These are phyloP conservation scores for Bovichtus variegatus DNA, from an alignment of 2,797 vertebrate genomes.

Conservation along the genomic window DNA sequence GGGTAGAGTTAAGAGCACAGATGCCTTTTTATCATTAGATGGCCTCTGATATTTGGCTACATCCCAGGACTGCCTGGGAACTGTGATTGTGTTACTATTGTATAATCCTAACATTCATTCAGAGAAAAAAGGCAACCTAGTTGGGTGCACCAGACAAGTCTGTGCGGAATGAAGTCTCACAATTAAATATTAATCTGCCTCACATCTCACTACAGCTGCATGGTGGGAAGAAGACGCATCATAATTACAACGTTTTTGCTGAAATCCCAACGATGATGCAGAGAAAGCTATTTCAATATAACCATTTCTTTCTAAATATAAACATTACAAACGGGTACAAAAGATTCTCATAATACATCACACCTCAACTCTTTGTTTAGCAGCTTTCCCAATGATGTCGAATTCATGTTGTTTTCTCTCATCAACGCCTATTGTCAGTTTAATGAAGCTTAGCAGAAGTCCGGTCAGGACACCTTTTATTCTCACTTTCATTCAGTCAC, in stretches of 20 bases:
- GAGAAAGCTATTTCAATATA: background rate
- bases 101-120: slow-evolving; percentile 38
- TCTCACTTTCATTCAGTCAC: no score
- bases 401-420: slow-evolving; percentile 1
- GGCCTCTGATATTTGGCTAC: slow-evolving; percentile 43
- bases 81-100: slow-evolving; percentile 12
- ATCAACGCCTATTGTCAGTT: background rate
- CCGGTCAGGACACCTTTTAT: no score
- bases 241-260: background rate
- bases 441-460: no score
- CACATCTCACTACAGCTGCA: slow-evolving; percentile 8
- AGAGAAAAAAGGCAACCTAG: slow-evolving; percentile 4
- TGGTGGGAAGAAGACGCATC: background rate
- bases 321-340: background rate
- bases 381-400: background rate
- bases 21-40: slow-evolving; percentile 41
- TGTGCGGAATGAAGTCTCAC: slow-evolving; percentile 23
- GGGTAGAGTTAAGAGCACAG: slow-evolving; percentile 26
- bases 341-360: background rate
- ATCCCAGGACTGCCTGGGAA: slow-evolving; percentile 24
- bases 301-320: background rate
- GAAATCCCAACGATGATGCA: background rate
- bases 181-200: slow-evolving; percentile 17
- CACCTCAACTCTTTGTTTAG: background rate
- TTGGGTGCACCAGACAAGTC: background rate